Percentiles rank a stretch among this genome's conserved stretches.
Evolutionary conservation across 2,113 vertebrate species (phyloP).

Genomic region (Pundamilia nyererei): DNA sequence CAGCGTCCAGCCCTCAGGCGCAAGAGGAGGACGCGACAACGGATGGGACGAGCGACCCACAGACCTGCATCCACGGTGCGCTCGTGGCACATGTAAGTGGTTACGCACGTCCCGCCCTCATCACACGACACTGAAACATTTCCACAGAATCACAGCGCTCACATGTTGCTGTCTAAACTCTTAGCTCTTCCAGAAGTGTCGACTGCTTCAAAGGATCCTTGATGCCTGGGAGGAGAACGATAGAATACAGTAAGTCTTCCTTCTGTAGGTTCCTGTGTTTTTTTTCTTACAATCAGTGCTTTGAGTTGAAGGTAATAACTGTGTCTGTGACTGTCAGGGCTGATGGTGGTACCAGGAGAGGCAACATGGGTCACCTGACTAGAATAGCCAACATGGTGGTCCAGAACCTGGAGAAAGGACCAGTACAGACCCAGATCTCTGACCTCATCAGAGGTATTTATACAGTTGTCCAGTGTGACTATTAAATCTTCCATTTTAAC

Average conservation of each 20-base stretch:
- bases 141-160: not conserved
- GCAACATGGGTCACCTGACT: conserved; percentile 96
- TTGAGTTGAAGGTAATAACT: not conserved
- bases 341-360: conserved; percentile 86
- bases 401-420: conserved; percentile 89
- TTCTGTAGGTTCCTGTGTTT: not conserved
- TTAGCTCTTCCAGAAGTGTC: conserved; percentile 93
- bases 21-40: conserved; percentile 59
- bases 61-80: conserved; percentile 59
- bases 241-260: conserved; percentile 81
- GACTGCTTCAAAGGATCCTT: conserved; percentile 87
- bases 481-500: not conserved
- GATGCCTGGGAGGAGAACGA: conserved; percentile 97
- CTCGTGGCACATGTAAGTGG: conserved; percentile 85
- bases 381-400: conserved; percentile 92
- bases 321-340: conserved; percentile 66
- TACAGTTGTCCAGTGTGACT: not conserved
- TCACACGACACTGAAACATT: not conserved
- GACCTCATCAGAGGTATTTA: conserved; percentile 85
- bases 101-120: not conserved
- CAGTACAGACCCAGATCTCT: conserved; percentile 80
- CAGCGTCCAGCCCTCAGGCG: not conserved
- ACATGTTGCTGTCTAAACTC: not conserved
- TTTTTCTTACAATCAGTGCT: not conserved
- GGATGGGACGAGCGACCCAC: conserved; percentile 16